Base-by-base conservation (phyloP, 1,140 invertebrate species). In the Microvelia longipes region DNA sequence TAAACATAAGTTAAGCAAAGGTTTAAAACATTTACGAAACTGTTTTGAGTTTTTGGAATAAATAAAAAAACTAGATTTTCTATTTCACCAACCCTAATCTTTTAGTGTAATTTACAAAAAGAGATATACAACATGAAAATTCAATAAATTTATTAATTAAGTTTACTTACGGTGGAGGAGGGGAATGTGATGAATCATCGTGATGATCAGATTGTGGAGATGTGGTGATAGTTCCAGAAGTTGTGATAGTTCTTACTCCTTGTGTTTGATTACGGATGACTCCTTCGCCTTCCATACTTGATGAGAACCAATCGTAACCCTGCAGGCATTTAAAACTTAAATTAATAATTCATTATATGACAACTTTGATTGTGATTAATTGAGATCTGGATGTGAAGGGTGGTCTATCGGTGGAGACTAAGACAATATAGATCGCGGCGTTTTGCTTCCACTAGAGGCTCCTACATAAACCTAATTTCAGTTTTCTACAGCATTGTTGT, bases 151-250 rank as follows among this genome's bases (percentile, higher is more conserved):
- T n/a, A n/a, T n/a, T n/a, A n/a, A n/a, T n/a, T n/a, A n/a, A n/a
- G n/a, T n/a, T 11, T 50, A 50, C 35, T 50, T 50, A 50, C 27
- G 66, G 25, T 26, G 63, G 50, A 26, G 69, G 66, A 0, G 72
- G 68, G 24, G 70, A 69, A 2, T 29, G 66, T 25, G 68, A 28
- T n/a, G 70, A 64, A 35, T 72, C 67, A 26, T 69, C 61, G 63
- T 70, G 29, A 29, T 72, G 61, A 1, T n/a, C n/a, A n/a, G n/a
- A n/a, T 11, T 5, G 35, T 50, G 71, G 72, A 15, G 67, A 69
- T 1, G 73, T 76, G 35, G 74, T 75, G 61, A 76, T 75, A 14
- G 72, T 73, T 0, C 74, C 73, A 27, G 74, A 71, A 15, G 74
- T 74, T n/a, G 74, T 73, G 63, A 75, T 75, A 11, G 73, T 75